phyloP scores from a whole-genome alignment of 1,140 invertebrate genomes.

The Asobara japonica region DNA sequence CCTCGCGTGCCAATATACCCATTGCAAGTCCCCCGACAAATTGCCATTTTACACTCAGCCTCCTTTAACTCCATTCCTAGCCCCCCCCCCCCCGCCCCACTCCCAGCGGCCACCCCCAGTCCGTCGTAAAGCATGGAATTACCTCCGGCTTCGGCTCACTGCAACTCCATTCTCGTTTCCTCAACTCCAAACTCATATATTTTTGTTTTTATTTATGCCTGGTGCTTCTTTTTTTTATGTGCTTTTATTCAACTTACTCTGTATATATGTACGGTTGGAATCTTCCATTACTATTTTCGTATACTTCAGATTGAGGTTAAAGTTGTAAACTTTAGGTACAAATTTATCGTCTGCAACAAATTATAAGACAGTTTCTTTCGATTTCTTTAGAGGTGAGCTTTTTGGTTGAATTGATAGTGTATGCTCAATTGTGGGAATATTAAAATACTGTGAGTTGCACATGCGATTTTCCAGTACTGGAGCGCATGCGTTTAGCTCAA shows the following conservation, averaged over 20 bases:
- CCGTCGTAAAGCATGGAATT: neutral
- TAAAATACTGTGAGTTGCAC: no score
- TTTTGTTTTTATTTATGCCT: neutral
- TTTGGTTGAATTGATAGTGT: no score
- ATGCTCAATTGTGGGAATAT: no score
- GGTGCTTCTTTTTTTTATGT: neutral
- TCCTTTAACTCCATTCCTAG: neutral
- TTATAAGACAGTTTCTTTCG: no score
- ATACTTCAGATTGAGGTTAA: no score
- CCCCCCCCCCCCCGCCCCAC: neutral
- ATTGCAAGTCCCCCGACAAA: slow-evolving; percentile 13
- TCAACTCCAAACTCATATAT: neutral
- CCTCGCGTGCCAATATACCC: neutral
- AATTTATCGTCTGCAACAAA: no score
- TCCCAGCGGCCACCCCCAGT: neutral
- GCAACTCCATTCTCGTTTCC: neutral
- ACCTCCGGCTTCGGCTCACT: neutral
- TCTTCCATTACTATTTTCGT: no score
- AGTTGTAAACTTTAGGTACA: no score
- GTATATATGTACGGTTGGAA: no score
- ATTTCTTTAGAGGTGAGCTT: no score
- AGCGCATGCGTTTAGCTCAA: no score
- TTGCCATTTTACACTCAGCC: slow-evolving; percentile 24
- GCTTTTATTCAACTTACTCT: neutral
- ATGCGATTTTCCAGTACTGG: no score